Base-by-base conservation (phyloP, 2,113 vertebrate species). In the Ramphastos sulfuratus region DNA sequence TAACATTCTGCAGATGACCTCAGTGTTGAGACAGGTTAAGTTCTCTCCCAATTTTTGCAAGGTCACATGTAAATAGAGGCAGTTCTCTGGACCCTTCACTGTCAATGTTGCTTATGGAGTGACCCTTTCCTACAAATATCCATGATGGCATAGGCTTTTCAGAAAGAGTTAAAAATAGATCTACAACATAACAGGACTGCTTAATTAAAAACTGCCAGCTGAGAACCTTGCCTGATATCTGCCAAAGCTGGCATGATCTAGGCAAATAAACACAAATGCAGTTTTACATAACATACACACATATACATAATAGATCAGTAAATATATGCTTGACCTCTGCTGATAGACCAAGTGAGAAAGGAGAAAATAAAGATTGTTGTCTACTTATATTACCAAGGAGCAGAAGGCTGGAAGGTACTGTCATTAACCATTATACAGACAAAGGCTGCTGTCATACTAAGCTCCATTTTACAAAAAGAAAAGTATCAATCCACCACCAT, bases 381-480 rank as follows among this genome's bases (percentile, higher is more conserved):
- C 83, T 91, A 5, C 7, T 88, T 91, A 30, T 61, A 7, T 88
- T 74, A 85, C 17, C 9, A 70, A 66, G 46, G 42, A 88, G 46
- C 69, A 71, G 50, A 85, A 81, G 50, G 76, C 83, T 91, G 42
- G 89, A 92, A 94, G 90, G n/a, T 56, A 37, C 52, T 88, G 83
- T 85, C 85, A 61, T 16, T 64, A 84, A 10, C 33, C 56, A 92
- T 79, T 84, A 91, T 12, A 42, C 6, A 82, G 27, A 81, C 39
- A 73, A 73, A 85, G 58, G 35, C 27, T 92, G 59, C 39, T 92
- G 78, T 74, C 63, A 64, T 71, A 56, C 23, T 55, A 63, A 50
- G 58, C 17, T 88, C 55, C 21, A 6, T 59, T 88, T 24, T n/a
- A 82, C 54, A 86, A 70, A 84, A 91, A 66, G 14, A 44, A 94